Evolutionary conservation across 2,797 vertebrate genomes (phyloP), one percentile per base, ranked within the genome.

Genomic region (Erethizon dorsatum): DNA sequence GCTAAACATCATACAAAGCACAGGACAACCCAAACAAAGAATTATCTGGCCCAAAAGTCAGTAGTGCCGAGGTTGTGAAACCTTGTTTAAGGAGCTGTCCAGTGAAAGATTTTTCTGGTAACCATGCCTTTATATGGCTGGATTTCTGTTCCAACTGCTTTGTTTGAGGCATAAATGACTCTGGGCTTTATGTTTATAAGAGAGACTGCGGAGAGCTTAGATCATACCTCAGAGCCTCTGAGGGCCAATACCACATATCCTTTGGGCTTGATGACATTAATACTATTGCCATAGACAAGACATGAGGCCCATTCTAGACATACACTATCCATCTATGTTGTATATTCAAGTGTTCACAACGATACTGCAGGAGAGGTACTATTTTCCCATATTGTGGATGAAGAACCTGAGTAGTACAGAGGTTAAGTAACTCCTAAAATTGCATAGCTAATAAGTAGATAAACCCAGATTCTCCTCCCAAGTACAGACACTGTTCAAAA

Each of bases 91-190:
- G 57, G 4, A 61, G 20, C 22, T 92, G 7, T 84, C 54, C 77
- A 85, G 0, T 67, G 47, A 86, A 56, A 83, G 61, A 31, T 56
- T 91, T 91, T 96, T 94, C 86, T 97, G 77, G 86, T 57, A 85
- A 91, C 37, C 84, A 26, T 93, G 90, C 61, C 88, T 96, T 97
- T 94, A 82, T 90, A 93, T 94, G 94, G 85, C 15, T 82, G 91
- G 33, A 61, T 95, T 94, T 97, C 88, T 97, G 59, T 93, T 83
- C 84, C 52, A 50, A 71, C 56, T 83, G 88, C 63, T 88, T 88
- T 94, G 31, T 88, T 78, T 33, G 37, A 67, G 82, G n/a, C 79
- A 88, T 82, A 92, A 95, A 80, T 89, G 80, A 95, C 78, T 91
- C 59, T 31, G 37, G 75, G 69, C 67, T 94, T 95, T 77, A n/a